Base-by-base conservation (phyloP, 2,888 invertebrate species). In the Cyrtodaria siliqua region DNA sequence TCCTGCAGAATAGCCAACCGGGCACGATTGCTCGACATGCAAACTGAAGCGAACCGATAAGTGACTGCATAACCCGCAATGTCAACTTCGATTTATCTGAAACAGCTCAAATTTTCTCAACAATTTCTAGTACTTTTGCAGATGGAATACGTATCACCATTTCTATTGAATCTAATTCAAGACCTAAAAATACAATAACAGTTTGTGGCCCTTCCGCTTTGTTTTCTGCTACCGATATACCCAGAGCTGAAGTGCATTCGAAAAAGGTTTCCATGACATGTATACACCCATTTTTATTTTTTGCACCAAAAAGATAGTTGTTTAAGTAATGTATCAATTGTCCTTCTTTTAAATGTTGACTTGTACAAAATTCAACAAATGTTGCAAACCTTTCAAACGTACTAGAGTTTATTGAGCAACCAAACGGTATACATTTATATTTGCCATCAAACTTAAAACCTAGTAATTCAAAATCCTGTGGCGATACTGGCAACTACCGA, bases 391-490 rank as follows among this genome's bases (percentile, higher is more conserved):
- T n/a, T 6, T 75, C 44, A 24, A 57, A 75, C 1, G 44, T 18
- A 50, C 29, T 57, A 24, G 64, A 75, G 26, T 49, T 47, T 2
- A 75, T 59, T 12, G 49, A 24, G 53, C 75, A 75, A 12, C 64
- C 69, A 61, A 69, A 75, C 1, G 75, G 75, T 18, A 69, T n/a
- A 20, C 52, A 55, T 38, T 70, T 75, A 40, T 76, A 52, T 62
- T 20, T 62, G 52, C 18, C 52, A n/a, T n/a, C n/a, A n/a, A n/a
- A n/a, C n/a, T n/a, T n/a, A n/a, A n/a, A n/a, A n/a, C n/a, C n/a
- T n/a, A n/a, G n/a, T n/a, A n/a, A n/a, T n/a, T n/a, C n/a, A n/a
- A n/a, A n/a, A n/a, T n/a, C n/a, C n/a, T n/a, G n/a, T n/a, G n/a
- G n/a, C n/a, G n/a, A n/a, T n/a, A n/a, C n/a, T n/a, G n/a, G n/a